phyloP scores from a whole-genome alignment of 2,113 vertebrate genomes.

The Hypomesus transpacificus region DNA sequence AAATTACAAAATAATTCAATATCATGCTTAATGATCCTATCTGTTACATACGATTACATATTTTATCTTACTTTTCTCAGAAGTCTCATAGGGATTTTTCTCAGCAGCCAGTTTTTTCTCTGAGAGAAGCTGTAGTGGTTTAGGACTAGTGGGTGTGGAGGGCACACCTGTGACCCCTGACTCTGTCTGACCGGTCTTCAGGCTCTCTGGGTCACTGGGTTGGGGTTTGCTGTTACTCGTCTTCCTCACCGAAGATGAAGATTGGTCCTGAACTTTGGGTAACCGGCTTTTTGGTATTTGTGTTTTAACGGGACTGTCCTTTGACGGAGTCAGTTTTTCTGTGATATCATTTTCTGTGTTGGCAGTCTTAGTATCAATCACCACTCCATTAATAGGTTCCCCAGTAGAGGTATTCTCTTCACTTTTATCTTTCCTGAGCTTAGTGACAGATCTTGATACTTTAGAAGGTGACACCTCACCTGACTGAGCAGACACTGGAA shows the following conservation, averaged over 20 bases:
- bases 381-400: conserved; percentile 38
- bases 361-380: conserved; percentile 23
- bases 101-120: conserved; percentile 30
- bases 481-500: background rate
- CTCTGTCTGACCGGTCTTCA: conserved; percentile 37
- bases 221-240: conserved; percentile 24
- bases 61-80: conserved; percentile 55
- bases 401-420: conserved; percentile 16
- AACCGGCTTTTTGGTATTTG: conserved; percentile 48
- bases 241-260: conserved; percentile 51
- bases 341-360: background rate
- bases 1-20: background rate
- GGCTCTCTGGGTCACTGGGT: conserved; percentile 20
- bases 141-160: conserved; percentile 28
- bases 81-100: conserved; percentile 20
- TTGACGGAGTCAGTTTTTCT: conserved; percentile 15
- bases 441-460: conserved; percentile 20
- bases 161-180: conserved; percentile 16
- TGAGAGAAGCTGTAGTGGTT: conserved; percentile 30
- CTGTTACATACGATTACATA: background rate
- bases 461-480: conserved; percentile 46
- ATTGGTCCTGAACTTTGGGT: conserved; percentile 24
- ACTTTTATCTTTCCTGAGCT: conserved; percentile 30
- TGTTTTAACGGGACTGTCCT: conserved; percentile 35
- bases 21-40: no score